Conservation (phyloP, 2,888 invertebrate genomes). For the Tenthredo mesomela region DNA sequence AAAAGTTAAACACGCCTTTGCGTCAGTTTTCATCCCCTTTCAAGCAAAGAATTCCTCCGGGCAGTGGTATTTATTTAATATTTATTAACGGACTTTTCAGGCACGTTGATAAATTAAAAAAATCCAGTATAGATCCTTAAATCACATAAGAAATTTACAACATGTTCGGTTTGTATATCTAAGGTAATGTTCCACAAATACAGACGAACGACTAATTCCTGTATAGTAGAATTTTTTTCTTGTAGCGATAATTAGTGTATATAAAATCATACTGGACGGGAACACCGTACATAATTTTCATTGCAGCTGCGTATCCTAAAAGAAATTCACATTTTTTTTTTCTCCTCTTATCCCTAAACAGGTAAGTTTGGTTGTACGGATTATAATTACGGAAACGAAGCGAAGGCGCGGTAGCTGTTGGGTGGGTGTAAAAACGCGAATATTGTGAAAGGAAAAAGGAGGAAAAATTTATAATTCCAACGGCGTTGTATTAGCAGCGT, state of each 20-base stretch:
- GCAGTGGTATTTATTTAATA: conserved; percentile 26
- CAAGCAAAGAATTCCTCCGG: conserved; percentile 1
- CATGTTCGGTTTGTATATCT: neutral
- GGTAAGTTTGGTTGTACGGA: conserved; percentile 17
- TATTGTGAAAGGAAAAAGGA: conserved; percentile 24
- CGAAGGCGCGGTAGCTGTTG: neutral
- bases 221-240: neutral
- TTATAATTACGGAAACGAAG: conserved; percentile 36
- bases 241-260: neutral
- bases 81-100: conserved; percentile 40
- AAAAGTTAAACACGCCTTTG: conserved; percentile 17
- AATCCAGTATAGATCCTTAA: neutral
- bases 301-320: neutral
- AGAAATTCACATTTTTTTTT: neutral
- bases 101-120: neutral
- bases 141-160: neutral
- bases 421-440: conserved; percentile 20
- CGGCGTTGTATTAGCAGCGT: conserved; percentile 30
- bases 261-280: neutral
- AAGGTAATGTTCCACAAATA: neutral
- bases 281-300: neutral
- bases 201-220: neutral
- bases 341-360: neutral
- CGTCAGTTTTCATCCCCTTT: conserved; percentile 11
- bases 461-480: conserved; percentile 40